Percentiles rank a stretch among this genome's conserved stretches.
Conservation (phyloP, 2,113 vertebrate species). For the Asarcornis scutulata region DNA sequence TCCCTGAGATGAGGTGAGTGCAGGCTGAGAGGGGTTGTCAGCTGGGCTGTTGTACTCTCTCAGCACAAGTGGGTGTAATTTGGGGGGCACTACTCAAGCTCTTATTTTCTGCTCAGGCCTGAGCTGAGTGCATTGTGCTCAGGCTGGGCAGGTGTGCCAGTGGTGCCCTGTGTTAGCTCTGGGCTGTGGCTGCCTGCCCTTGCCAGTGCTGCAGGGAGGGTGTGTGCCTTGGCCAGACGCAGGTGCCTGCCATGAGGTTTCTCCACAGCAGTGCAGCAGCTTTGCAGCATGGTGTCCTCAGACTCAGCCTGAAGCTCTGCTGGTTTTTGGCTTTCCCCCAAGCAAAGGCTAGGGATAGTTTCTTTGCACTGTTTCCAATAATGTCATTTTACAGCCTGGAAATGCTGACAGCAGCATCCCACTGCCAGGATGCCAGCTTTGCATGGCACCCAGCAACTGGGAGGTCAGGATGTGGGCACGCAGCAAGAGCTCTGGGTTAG, state of each 20-base stretch:
- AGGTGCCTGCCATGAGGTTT: background rate
- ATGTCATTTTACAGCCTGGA: fast-evolving
- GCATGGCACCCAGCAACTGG: fast-evolving
- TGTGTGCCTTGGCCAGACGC: no score
- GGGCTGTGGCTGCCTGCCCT: background rate
- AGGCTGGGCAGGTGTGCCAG: background rate
- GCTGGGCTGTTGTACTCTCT: fast-evolving
- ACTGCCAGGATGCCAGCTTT: fast-evolving
- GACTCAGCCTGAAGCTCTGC: background rate
- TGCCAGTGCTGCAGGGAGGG: background rate
- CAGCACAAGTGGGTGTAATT: fast-evolving
- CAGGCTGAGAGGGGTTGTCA: background rate
- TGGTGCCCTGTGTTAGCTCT: background rate
- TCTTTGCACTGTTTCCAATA: background rate
- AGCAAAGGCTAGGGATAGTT: fast-evolving
- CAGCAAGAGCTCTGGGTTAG: background rate
- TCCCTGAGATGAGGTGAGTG: fast-evolving
- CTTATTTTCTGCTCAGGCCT: background rate
- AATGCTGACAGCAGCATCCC: background rate
- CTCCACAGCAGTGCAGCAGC: background rate
- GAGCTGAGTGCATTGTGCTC: no score
- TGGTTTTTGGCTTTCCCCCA: background rate
- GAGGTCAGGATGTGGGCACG: background rate
- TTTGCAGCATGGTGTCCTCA: background rate
- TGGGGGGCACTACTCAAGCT: background rate